These are phyloP conservation scores for Platerodrilus igneus DNA, from an alignment of 2,888 invertebrate genomes.

Conservation along the genomic window DNA sequence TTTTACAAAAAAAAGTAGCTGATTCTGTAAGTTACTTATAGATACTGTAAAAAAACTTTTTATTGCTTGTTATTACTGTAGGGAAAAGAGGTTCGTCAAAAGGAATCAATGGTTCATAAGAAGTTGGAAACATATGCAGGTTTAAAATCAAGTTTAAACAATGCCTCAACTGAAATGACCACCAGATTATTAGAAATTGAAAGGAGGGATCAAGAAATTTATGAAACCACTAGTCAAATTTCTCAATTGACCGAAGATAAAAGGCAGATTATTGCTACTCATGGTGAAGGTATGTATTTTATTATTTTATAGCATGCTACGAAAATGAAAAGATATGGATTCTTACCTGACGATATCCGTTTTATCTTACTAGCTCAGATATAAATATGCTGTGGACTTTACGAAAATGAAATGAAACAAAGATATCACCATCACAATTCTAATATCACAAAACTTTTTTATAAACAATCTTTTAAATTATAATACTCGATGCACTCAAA, in stretches of 20 bases:
- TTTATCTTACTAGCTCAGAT: no score
- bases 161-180: conserved; percentile 45
- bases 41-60: conserved; percentile 1
- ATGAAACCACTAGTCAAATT: conserved; percentile 48
- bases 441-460: no score
- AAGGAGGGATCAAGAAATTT: conserved; percentile 52
- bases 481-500: no score
- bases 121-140: conserved; percentile 41
- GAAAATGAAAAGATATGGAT: no score
- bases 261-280: conserved; percentile 45
- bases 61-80: conserved; percentile 31
- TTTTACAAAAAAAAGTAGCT: conserved; percentile 34
- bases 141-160: conserved; percentile 46
- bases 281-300: conserved; percentile 50
- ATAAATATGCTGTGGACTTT: no score
- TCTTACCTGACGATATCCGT: no score
- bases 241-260: conserved; percentile 53
- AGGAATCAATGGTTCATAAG: conserved; percentile 46
- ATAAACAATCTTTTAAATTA: no score
- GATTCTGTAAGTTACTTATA: conserved; percentile 32
- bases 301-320: conserved; percentile 7
- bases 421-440: no score
- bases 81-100: conserved; percentile 44
- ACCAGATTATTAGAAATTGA: conserved; percentile 51
- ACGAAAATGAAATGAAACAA: no score